Percentiles rank a stretch among this genome's conserved stretches.
Evolutionary conservation across 2,113 vertebrate genomes (phyloP).

Genomic region (Limanda limanda): DNA sequence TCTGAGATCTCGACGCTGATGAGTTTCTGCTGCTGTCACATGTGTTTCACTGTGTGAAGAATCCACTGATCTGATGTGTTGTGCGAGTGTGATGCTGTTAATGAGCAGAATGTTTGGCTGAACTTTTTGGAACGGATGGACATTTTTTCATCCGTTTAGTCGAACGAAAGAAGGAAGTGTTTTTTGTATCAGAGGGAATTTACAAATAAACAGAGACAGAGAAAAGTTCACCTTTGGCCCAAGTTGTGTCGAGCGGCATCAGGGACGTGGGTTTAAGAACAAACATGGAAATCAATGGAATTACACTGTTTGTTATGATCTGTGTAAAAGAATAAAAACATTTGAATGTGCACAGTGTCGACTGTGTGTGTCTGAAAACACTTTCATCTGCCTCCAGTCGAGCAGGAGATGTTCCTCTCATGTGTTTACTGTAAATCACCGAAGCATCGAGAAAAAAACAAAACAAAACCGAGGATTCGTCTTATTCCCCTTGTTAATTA

Average conservation of each 20-base stretch:
- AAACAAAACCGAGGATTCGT: neutral
- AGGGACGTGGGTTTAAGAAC: neutral
- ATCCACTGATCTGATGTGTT: neutral
- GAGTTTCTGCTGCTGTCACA: neutral
- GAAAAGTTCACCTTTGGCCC: constrained; percentile 2
- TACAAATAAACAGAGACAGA: constrained; percentile 24
- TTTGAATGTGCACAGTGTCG: neutral
- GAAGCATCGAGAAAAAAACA: neutral
- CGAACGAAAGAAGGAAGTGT: constrained; percentile 3
- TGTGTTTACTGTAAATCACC: neutral
- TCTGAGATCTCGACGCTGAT: neutral
- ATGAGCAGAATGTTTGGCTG: constrained; percentile 2
- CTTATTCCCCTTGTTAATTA: constrained; percentile 16
- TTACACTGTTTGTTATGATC: neutral
- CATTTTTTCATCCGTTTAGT: neutral
- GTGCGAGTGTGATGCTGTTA: neutral
- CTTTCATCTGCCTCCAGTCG: no score
- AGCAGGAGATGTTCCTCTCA: neutral
- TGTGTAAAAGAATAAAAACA: neutral
- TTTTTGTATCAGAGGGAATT: constrained; percentile 25
- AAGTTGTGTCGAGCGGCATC: neutral
- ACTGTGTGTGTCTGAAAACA: neutral
- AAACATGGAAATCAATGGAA: neutral
- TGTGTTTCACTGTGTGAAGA: neutral
- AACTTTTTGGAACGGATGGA: neutral